A percentile compares a stretch with the other conserved stretches of the same genome.
Evolutionary conservation across 2,888 invertebrate genomes (phyloP).

Genomic region (Zele albiditarsus): DNA sequence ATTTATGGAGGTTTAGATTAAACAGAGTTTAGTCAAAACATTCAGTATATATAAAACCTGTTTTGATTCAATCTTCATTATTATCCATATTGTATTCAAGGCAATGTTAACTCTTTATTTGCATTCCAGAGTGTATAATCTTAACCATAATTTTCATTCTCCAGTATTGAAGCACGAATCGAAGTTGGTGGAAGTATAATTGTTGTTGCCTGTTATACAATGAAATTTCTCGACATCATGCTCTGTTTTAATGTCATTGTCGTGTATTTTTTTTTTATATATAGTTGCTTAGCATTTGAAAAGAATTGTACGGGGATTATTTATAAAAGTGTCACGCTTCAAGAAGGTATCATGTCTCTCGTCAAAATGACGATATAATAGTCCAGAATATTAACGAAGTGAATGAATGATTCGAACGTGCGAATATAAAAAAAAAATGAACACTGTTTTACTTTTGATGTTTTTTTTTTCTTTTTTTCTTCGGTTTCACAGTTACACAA

Average conservation of each 20-base stretch:
- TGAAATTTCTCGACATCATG: neutral
- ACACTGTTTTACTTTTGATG: no score
- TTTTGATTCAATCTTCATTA: slow-evolving; percentile 5
- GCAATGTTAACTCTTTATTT: neutral
- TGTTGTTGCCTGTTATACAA: neutral
- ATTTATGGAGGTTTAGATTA: slow-evolving; percentile 18
- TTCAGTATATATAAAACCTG: slow-evolving; percentile 4
- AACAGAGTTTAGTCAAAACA: slow-evolving; percentile 6
- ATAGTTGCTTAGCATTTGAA: slow-evolving; percentile 26
- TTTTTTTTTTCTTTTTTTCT: slow-evolving; percentile 29
- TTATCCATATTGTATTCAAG: neutral
- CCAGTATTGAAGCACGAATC: neutral
- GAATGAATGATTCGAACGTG: neutral
- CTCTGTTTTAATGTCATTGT: slow-evolving; percentile 16
- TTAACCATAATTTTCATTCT: neutral
- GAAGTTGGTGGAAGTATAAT: neutral
- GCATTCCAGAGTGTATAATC: neutral
- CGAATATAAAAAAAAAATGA: no score
- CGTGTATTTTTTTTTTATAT: neutral
- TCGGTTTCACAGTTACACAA: slow-evolving; percentile 44
- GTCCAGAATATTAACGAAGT: neutral
- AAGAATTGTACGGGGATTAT: neutral
- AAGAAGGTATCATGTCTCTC: slow-evolving; percentile 1
- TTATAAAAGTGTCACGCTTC: slow-evolving; percentile 1
- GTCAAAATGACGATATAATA: neutral